Base-by-base conservation (phyloP, 2,888 invertebrate genomes). In the Hirudinaria manillensis region DNA sequence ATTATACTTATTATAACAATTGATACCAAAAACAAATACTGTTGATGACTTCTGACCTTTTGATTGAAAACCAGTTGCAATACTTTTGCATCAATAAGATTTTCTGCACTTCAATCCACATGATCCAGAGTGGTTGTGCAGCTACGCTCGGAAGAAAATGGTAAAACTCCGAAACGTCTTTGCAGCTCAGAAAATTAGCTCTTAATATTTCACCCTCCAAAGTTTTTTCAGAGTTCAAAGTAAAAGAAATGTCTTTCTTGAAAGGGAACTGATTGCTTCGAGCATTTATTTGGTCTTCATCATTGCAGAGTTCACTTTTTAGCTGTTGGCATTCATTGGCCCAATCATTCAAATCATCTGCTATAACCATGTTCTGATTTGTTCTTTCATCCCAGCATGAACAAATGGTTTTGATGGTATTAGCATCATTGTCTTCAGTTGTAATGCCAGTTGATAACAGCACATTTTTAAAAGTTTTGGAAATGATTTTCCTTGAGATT, bases 101-200 rank as follows among this genome's bases (percentile, higher is more conserved):
- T 45, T 45, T 45, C 45, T 61, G 24, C 24, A 61, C 61, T 61
- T 61, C 61, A 61, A 61, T n/a, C 61, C 61, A 61, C 24, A 61
- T 6, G 24, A 61, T 27, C 61, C 61, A 61, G 29, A 61, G 61
- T 27, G 61, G 61, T 61, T 29, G 24, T 24, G 61, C 61, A 61
- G 61, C 10, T 61, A 6, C 61, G 7, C n/a, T 29, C 10, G 61
- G 61, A 27, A 61, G 61, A 29, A 61, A 61, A 61, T 24, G 7
- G 61, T 27, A 61, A 16, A 61, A 61, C 19, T 61, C 61, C 7
- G n/a, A 61, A 24, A 61, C 61, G n/a, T 61, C 29, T 7, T 24
- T 27, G 29, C 3, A 16, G 19, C 24, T 61, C 29, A 27, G 61
- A 61, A 61, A 61, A 27, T 61, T 61, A 45, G 13, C 45, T 10